Percentiles rank a stretch among this genome's conserved stretches.
phyloP scores from a whole-genome alignment of 2,797 vertebrate species.

The Acrocephalus scirpaceus region DNA sequence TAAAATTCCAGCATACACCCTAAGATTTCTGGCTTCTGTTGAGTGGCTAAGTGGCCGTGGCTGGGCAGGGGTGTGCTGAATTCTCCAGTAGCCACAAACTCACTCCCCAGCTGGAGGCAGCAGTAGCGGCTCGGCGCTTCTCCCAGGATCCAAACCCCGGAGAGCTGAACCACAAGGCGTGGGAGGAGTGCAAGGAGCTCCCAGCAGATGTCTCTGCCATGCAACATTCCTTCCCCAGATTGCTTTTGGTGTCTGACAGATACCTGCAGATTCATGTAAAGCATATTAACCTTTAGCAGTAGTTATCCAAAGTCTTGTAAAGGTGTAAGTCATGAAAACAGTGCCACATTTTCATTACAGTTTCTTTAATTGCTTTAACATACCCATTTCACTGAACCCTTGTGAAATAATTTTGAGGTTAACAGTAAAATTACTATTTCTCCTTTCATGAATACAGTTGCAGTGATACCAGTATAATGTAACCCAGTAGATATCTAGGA shows the following conservation, averaged over 20 bases:
- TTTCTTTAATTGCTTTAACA: conserved; percentile 57
- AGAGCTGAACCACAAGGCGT: rapidly evolving
- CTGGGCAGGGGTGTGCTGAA: neutral
- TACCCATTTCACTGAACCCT: neutral
- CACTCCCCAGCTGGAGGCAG: neutral
- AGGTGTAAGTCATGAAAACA: neutral
- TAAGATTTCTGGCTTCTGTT: conserved; percentile 7
- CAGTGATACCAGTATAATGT: neutral
- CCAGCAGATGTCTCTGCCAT: conserved; percentile 78
- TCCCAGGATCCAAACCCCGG: rapidly evolving
- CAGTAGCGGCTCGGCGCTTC: neutral
- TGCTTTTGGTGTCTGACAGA: neutral
- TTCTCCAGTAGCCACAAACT: neutral
- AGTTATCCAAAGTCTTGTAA: conserved; percentile 46
- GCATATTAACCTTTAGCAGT: conserved; percentile 43
- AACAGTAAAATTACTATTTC: conserved; percentile 25
- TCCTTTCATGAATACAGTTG: neutral
- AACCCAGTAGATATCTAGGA: neutral
- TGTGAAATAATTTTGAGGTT: conserved; percentile 47
- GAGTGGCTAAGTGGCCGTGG: neutral
- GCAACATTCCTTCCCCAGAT: conserved; percentile 7
- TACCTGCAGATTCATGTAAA: conserved; percentile 33
- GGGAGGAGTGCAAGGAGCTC: neutral
- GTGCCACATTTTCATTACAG: conserved; percentile 18
- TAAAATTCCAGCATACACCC: conserved; percentile 7